These are phyloP conservation scores for Stenolophus ochropezus DNA, from an alignment of 2,888 invertebrate species.

Conservation along the genomic window DNA sequence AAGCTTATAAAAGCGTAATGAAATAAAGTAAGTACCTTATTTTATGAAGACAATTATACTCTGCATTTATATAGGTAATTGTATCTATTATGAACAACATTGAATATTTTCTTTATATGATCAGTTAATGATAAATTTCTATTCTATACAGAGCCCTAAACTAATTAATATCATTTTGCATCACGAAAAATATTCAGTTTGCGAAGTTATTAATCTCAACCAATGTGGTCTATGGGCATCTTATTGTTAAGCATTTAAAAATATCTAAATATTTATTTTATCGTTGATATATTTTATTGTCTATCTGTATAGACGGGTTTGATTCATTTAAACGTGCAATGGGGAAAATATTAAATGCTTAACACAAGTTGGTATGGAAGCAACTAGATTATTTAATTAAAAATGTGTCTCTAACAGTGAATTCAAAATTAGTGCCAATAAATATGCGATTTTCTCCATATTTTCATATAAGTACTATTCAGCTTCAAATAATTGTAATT, in stretches of 20 bases:
- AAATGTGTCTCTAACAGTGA: background rate
- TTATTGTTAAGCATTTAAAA: conserved; percentile 33
- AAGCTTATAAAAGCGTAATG: conserved; percentile 10
- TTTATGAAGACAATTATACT: conserved; percentile 27
- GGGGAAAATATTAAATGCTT: conserved; percentile 1
- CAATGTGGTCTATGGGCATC: conserved; percentile 17
- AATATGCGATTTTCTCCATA: too few species aligned
- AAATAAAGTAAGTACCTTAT: background rate
- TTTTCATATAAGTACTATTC: too few species aligned
- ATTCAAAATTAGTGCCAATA: conserved; percentile 22
- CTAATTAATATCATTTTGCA: conserved; percentile 45
- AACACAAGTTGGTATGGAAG: conserved; percentile 30
- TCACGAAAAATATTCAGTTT: conserved; percentile 42
- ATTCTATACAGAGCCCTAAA: conserved; percentile 9
- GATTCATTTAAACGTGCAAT: background rate
- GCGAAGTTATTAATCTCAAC: conserved; percentile 14
- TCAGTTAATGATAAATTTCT: conserved; percentile 18
- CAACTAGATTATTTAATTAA: conserved; percentile 23
- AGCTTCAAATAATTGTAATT: too few species aligned
- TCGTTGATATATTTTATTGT: conserved; percentile 37
- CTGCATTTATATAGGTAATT: conserved; percentile 37
- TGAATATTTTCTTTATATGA: conserved; percentile 32
- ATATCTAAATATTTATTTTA: conserved; percentile 22
- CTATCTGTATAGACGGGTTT: conserved; percentile 39
- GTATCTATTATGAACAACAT: conserved; percentile 44